Percentiles rank a stretch among this genome's conserved stretches.
phyloP scores from a whole-genome alignment of 2,888 invertebrate genomes.

The Nysson spinosus region DNA sequence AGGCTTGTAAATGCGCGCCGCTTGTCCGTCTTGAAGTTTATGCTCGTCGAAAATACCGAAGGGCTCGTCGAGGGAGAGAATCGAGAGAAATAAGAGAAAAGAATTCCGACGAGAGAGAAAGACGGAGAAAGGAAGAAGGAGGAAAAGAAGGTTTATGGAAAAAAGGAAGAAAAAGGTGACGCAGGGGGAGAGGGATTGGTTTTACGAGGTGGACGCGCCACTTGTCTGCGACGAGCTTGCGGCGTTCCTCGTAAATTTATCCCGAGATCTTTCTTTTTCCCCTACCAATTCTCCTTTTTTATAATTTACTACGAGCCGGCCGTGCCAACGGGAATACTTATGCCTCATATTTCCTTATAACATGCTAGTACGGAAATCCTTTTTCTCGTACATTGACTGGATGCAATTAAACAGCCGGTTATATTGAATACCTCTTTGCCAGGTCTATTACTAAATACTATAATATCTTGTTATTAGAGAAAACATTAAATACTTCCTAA shows the following conservation, averaged over 20 bases:
- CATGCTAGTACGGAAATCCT: slow-evolving; percentile 11
- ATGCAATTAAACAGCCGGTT: slow-evolving; percentile 39
- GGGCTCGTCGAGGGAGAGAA: slow-evolving; percentile 2
- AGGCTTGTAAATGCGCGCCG: slow-evolving; percentile 44
- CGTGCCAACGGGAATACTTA: slow-evolving; percentile 44
- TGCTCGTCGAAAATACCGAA: slow-evolving; percentile 47
- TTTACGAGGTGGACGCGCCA: slow-evolving; percentile 60
- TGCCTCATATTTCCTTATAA: slow-evolving; percentile 53
- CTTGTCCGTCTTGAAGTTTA: slow-evolving; percentile 42
- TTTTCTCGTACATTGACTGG: not conserved
- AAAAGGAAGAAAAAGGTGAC: not conserved
- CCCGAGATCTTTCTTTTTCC: slow-evolving; percentile 39
- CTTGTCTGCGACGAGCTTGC: slow-evolving; percentile 57
- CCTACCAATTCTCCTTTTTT: slow-evolving; percentile 15
- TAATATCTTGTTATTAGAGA: no score
- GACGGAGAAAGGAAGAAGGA: not conserved
- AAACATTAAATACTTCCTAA: no score
- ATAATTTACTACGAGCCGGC: slow-evolving; percentile 49
- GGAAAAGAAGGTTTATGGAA: not conserved
- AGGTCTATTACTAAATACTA: no score
- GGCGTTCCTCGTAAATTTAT: slow-evolving; percentile 57
- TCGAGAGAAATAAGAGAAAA: slow-evolving; percentile 20
- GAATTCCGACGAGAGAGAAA: not conserved
- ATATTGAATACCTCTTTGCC: slow-evolving; percentile 7
- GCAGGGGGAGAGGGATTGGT: slow-evolving; percentile 36